A percentile compares a stretch with the other conserved stretches of the same genome.
These are phyloP conservation scores for Cordilura impudica DNA, from an alignment of 2,888 invertebrate species.

Conservation along the genomic window DNA sequence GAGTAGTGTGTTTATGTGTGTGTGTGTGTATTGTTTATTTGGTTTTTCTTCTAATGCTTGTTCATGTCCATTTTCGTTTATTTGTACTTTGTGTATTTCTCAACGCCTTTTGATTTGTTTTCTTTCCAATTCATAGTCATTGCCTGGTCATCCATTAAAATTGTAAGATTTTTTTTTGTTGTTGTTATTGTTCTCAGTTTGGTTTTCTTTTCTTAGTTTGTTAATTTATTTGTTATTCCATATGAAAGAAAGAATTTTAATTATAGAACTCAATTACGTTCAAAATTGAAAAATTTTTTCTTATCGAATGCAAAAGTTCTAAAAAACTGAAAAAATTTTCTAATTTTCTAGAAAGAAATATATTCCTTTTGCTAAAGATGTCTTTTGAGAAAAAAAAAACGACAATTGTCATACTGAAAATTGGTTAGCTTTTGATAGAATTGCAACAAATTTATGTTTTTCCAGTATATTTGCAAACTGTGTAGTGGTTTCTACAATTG, in stretches of 20 bases:
- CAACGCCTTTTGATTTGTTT: constrained; percentile 25
- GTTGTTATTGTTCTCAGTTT: not conserved
- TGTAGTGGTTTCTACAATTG: no score
- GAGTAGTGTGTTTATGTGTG: not conserved
- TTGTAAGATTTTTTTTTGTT: not conserved
- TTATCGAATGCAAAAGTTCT: no score
- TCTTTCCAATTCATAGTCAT: constrained; percentile 15
- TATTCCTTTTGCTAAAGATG: no score
- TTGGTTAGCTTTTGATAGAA: not conserved
- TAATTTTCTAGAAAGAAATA: no score
- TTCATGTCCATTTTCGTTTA: not conserved
- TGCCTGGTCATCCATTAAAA: constrained; percentile 29
- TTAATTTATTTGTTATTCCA: not conserved
- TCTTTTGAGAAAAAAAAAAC: no score
- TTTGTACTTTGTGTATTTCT: not conserved
- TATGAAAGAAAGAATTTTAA: no score
- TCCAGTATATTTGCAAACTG: no score
- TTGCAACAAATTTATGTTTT: not conserved
- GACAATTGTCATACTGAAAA: no score
- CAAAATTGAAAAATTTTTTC: no score
- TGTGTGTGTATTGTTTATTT: not conserved
- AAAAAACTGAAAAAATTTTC: no score
- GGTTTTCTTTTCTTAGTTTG: not conserved
- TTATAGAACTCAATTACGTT: no score
- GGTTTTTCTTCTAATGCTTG: not conserved